These are phyloP conservation scores for Anguilla marmorata DNA, from an alignment of 2,797 vertebrate species.

Conservation along the genomic window DNA sequence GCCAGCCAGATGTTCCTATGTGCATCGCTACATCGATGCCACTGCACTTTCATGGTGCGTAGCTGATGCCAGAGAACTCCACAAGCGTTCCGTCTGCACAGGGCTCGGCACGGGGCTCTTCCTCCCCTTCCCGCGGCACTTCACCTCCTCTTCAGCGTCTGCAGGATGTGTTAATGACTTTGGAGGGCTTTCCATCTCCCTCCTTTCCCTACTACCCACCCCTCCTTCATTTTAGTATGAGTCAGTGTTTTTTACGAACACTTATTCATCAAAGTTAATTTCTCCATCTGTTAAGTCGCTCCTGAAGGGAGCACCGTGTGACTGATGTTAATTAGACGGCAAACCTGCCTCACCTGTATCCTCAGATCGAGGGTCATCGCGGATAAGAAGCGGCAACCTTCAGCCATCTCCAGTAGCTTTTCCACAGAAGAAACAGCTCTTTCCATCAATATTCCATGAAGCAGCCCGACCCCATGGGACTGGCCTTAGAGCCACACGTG, in stretches of 20 bases:
- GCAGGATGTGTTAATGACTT: constrained; percentile 21
- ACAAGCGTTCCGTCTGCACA: neutral
- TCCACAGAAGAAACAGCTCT: neutral
- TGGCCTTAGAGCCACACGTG: neutral
- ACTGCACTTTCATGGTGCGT: no score
- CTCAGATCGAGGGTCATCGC: constrained; percentile 23
- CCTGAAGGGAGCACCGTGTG: constrained; percentile 6
- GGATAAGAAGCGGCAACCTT: neutral
- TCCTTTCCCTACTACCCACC: neutral
- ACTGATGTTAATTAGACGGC: constrained; percentile 8
- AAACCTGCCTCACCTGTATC: constrained; percentile 37
- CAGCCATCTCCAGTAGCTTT: neutral
- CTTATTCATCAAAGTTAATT: constrained; percentile 9
- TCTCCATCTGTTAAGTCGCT: neutral
- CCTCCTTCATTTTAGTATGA: neutral
- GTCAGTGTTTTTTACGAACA: neutral
- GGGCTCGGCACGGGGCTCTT: neutral
- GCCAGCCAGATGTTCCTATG: no score
- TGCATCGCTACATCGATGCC: no score
- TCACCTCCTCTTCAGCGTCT: constrained; percentile 18
- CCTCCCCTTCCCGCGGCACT: neutral
- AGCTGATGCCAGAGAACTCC: no score
- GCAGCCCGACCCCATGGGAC: neutral
- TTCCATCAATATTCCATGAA: neutral
- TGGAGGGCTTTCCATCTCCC: constrained; percentile 1